These are phyloP conservation scores for Carcina quercana DNA, from an alignment of 2,888 invertebrate species.

Conservation along the genomic window DNA sequence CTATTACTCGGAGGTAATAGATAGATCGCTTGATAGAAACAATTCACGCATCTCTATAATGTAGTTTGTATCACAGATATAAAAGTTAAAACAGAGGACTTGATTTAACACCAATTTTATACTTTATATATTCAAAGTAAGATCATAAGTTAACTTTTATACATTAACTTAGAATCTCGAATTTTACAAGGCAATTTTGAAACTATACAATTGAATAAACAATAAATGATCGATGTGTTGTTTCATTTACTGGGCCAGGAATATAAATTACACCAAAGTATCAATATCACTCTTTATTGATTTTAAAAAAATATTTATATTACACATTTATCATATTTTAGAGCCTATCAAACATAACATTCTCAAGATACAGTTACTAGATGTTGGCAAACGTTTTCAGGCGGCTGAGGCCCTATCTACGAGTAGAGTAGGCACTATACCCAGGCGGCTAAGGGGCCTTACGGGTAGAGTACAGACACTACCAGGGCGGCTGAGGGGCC, in stretches of 20 bases:
- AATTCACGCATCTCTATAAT: no score
- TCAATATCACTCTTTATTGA: constrained; percentile 73
- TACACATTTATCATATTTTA: constrained; percentile 67
- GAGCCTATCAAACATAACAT: constrained; percentile 64
- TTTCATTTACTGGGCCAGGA: not conserved
- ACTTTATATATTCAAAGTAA: no score
- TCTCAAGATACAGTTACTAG: constrained; percentile 39
- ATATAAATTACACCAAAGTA: constrained; percentile 25
- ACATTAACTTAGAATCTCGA: constrained; percentile 25
- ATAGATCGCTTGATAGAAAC: no score
- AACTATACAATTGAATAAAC: constrained; percentile 21
- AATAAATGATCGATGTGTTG: not conserved
- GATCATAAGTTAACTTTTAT: constrained; percentile 5
- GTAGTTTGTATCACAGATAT: no score
- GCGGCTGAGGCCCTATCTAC: not conserved
- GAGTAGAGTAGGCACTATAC: no score
- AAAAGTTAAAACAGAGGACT: no score
- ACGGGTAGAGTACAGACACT: no score
- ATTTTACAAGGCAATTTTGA: constrained; percentile 28
- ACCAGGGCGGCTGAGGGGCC: no score
- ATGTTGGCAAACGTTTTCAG: constrained; percentile 31
- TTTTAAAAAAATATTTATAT: constrained; percentile 73
- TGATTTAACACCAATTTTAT: no score
- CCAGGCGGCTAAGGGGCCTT: no score
- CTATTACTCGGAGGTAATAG: no score